Conservation (phyloP, 2,113 vertebrate species). For the Nanorana parkeri region DNA sequence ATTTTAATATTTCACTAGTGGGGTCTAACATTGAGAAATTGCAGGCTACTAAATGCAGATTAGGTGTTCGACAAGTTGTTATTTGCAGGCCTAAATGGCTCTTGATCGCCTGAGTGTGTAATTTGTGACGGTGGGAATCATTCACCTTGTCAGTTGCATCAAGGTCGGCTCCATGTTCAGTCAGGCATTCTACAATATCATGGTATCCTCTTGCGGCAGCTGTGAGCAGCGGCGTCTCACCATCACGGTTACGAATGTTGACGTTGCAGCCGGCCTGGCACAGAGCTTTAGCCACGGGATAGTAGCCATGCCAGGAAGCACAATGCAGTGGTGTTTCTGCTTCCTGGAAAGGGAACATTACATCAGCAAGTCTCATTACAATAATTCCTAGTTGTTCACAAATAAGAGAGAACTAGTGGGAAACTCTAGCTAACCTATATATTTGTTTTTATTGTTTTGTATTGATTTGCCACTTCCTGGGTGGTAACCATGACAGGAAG, state of each 20-base stretch:
- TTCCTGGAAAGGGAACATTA: slow-evolving; percentile 75
- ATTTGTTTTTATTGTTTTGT: no score
- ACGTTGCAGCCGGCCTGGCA: slow-evolving; percentile 86
- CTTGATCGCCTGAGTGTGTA: neutral
- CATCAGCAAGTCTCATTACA: no score
- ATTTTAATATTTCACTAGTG: slow-evolving; percentile 21
- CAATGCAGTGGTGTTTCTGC: slow-evolving; percentile 95
- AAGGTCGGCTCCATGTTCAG: slow-evolving; percentile 84
- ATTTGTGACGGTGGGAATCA: slow-evolving; percentile 15
- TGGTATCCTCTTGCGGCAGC: slow-evolving; percentile 92
- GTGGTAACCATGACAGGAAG: no score
- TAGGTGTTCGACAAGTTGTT: slow-evolving; percentile 25
- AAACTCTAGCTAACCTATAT: no score
- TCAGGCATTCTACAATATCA: slow-evolving; percentile 93
- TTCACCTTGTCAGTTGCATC: slow-evolving; percentile 89
- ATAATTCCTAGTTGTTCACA: no score
- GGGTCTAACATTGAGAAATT: slow-evolving; percentile 12
- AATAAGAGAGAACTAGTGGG: no score
- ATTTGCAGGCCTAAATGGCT: neutral
- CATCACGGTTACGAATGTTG: slow-evolving; percentile 89
- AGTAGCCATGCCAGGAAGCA: slow-evolving; percentile 96
- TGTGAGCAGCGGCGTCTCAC: slow-evolving; percentile 90
- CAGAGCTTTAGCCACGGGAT: slow-evolving; percentile 84
- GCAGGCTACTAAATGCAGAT: slow-evolving; percentile 18
- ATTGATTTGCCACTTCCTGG: no score